phyloP scores from a whole-genome alignment of 1,140 invertebrate genomes.

The Cyrtorhinus lividipennis region DNA sequence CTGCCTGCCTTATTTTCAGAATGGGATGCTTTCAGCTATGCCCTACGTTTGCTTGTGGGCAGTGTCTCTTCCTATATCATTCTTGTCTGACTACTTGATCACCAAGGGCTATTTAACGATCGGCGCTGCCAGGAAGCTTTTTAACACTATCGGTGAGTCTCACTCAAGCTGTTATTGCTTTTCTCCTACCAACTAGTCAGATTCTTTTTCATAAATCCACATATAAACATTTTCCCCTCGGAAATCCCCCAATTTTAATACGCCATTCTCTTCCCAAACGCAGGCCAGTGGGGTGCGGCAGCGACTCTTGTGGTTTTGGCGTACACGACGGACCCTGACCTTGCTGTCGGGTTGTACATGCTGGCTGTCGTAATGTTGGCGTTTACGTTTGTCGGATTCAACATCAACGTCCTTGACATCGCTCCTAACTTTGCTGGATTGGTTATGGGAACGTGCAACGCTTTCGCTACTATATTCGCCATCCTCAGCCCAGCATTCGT shows the following conservation, averaged over 20 bases:
- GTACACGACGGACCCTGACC: conserved; percentile 19
- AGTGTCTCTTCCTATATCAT: conserved; percentile 47
- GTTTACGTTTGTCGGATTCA: conserved; percentile 38
- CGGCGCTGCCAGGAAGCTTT: conserved; percentile 4
- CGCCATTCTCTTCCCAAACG: neutral
- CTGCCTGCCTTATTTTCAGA: conserved; percentile 28
- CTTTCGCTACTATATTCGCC: conserved; percentile 45
- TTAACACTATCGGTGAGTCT: conserved; percentile 36
- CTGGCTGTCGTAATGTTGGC: conserved; percentile 34
- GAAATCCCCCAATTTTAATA: no score
- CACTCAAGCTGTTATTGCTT: no score
- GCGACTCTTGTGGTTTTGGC: conserved; percentile 31
- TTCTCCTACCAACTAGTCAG: no score
- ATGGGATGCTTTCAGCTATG: conserved; percentile 54
- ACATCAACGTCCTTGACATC: conserved; percentile 47
- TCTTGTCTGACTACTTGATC: conserved; percentile 40
- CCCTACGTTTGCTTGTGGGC: conserved; percentile 63
- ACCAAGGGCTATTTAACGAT: conserved; percentile 1
- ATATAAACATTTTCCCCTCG: no score
- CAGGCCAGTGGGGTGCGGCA: conserved; percentile 32
- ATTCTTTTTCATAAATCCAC: no score
- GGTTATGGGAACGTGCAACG: conserved; percentile 52
- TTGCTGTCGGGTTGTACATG: conserved; percentile 35
- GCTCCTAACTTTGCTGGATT: conserved; percentile 60
- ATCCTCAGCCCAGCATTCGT: conserved; percentile 43